Conservation (phyloP, 2,797 vertebrate species). For the Cygnus olor region DNA sequence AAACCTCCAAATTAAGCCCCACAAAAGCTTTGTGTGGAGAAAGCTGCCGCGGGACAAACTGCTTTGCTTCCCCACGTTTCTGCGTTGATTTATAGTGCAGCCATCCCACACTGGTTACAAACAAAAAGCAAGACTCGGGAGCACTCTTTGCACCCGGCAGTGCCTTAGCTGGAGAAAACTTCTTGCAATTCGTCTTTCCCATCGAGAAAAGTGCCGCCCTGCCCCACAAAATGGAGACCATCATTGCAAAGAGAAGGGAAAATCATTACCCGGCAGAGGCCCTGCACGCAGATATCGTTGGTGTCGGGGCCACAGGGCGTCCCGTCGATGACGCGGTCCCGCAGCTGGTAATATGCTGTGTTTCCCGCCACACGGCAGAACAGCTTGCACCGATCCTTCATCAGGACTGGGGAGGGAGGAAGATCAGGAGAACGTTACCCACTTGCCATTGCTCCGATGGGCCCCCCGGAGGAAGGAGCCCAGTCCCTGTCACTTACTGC, state of each 20-base stretch:
- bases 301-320: constrained; percentile 96
- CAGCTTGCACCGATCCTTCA: constrained; percentile 98
- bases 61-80: constrained; percentile 22
- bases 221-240: neutral
- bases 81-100: neutral
- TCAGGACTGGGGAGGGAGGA: constrained; percentile 84
- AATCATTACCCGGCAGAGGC: constrained; percentile 91
- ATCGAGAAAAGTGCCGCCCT: neutral
- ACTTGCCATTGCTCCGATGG: rapidly evolving
- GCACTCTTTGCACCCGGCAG: neutral
- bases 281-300: constrained; percentile 98
- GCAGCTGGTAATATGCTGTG: constrained; percentile 98
- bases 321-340: constrained; percentile 94
- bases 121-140: neutral
- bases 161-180: neutral
- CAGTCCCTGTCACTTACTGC: constrained; percentile 85
- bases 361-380: constrained; percentile 96
- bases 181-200: neutral
- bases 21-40: constrained; percentile 36
- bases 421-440: neutral
- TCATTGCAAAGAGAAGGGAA: neutral
- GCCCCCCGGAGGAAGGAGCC: neutral
- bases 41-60: neutral
- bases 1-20: constrained; percentile 51
- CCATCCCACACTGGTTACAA: constrained; percentile 3